A percentile compares a stretch with the other conserved stretches of the same genome.
Conservation (phyloP, 2,797 vertebrate species). For the Mormyrus hasselquistii region DNA sequence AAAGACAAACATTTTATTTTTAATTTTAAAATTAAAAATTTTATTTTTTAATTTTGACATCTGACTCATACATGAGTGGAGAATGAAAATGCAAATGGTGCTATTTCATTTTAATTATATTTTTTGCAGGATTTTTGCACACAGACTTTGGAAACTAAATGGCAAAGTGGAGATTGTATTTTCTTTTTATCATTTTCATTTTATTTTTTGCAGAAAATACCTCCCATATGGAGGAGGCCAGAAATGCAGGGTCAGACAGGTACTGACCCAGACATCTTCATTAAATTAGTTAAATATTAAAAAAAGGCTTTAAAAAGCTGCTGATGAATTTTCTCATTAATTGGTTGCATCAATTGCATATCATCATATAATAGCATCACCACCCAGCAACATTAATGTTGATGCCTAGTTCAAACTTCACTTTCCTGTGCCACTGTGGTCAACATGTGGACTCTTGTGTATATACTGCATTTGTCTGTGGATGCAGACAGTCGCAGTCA, state of each 20-base stretch:
- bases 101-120: no score
- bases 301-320: background rate
- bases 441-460: background rate
- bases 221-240: no score
- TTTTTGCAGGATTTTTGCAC: no score
- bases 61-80: no score
- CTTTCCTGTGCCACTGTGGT: background rate
- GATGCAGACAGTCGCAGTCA: background rate
- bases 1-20: no score
- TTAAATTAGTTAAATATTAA: background rate
- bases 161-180: no score
- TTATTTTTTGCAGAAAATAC: no score
- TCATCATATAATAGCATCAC: background rate
- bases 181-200: no score
- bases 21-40: no score
- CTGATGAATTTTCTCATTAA: background rate
- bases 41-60: no score
- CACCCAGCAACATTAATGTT: background rate
- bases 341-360: background rate
- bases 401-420: background rate
- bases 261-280: background rate
- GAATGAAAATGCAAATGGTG: no score
- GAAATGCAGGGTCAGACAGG: background rate
- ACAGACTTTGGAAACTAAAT: no score
- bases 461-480: background rate